These are phyloP conservation scores for Agapostemon virescens DNA, from an alignment of 2,888 invertebrate species.

Conservation along the genomic window DNA sequence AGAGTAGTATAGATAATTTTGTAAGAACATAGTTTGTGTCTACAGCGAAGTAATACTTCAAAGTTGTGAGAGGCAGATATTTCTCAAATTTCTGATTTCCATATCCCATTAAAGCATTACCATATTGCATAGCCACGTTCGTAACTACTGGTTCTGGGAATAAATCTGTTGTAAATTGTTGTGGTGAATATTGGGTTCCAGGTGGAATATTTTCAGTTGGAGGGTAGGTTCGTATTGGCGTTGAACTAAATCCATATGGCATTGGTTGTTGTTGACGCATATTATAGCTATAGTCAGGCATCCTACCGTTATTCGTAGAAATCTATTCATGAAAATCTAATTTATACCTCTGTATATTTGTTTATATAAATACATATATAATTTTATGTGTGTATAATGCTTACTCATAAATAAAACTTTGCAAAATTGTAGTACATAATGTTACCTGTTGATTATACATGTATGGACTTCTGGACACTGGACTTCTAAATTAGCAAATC, in stretches of 20 bases:
- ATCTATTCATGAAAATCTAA: constrained; percentile 62
- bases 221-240: constrained; percentile 63
- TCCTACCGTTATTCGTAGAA: constrained; percentile 71
- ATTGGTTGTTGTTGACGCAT: constrained; percentile 67
- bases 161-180: constrained; percentile 77
- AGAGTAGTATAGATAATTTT: constrained; percentile 94
- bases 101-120: constrained; percentile 91
- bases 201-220: constrained; percentile 55
- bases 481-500: constrained; percentile 66
- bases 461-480: constrained; percentile 69
- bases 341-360: background rate
- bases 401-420: too few relatives aligned
- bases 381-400: too few relatives aligned
- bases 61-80: constrained; percentile 92
- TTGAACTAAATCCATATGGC: constrained; percentile 67
- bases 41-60: constrained; percentile 99
- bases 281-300: constrained; percentile 76
- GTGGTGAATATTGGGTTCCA: constrained; percentile 63
- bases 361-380: background rate
- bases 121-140: constrained; percentile 96
- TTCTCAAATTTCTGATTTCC: constrained; percentile 92
- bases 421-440: too few relatives aligned
- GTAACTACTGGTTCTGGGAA: constrained; percentile 86
- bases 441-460: constrained; percentile 76
- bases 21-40: constrained; percentile 96